Percentiles rank a stretch among this genome's conserved stretches.
These are phyloP conservation scores for Lepidocolaptes lacrymiger DNA, from an alignment of 2,797 vertebrate species.

Conservation along the genomic window DNA sequence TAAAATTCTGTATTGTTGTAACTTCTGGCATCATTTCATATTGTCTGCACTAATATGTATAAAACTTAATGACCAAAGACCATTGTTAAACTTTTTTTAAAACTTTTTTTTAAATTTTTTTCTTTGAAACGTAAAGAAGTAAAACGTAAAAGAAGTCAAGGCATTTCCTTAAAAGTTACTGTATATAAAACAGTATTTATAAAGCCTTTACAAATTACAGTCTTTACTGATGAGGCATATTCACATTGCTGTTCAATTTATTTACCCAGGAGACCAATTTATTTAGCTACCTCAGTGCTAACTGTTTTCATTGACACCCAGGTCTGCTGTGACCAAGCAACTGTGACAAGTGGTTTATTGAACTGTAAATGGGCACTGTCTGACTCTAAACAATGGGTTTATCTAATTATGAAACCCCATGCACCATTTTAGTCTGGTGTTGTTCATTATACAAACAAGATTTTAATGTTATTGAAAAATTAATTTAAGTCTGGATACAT, in stretches of 20 bases:
- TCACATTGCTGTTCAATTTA: constrained; percentile 78
- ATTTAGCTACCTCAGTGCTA: constrained; percentile 77
- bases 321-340: constrained; percentile 82
- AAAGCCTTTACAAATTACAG: constrained; percentile 78
- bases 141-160: not conserved
- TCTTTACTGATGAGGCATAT: constrained; percentile 76
- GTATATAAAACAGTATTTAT: constrained; percentile 72
- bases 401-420: constrained; percentile 80
- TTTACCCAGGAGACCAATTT: constrained; percentile 88
- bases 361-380: constrained; percentile 82
- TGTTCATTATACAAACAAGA: constrained; percentile 56
- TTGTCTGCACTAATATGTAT: not conserved
- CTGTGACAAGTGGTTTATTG: constrained; percentile 88
- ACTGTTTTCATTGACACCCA: constrained; percentile 83
- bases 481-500: not conserved
- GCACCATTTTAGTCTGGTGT: constrained; percentile 65
- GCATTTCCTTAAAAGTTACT: constrained; percentile 63
- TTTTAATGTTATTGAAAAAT: constrained; percentile 48
- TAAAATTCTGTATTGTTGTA: not conserved
- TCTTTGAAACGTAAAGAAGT: not conserved
- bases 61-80: not conserved
- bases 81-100: not conserved
- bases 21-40: not conserved
- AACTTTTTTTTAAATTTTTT: not conserved
- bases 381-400: constrained; percentile 80